Percentiles rank a stretch among this genome's conserved stretches.
Conservation (phyloP, 2,888 invertebrate species). For the Gerris lacustris region DNA sequence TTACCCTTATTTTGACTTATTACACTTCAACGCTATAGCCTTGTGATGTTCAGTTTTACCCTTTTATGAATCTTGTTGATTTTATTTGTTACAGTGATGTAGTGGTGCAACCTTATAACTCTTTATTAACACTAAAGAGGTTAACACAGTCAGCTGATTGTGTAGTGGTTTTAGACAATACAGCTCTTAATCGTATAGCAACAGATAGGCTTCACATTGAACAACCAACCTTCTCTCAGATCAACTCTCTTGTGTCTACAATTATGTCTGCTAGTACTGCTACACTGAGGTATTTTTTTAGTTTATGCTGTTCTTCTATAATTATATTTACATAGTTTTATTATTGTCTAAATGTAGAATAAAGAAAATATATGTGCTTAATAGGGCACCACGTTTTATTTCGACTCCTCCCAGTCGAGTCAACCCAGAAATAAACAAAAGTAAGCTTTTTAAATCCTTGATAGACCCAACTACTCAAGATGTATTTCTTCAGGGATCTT, state of each 20-base stretch:
- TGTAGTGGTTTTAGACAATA: constrained; percentile 94
- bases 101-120: constrained; percentile 93
- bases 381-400: no score
- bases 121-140: constrained; percentile 82
- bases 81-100: constrained; percentile 57
- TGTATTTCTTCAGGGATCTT: no score
- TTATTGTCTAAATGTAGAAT: not conserved
- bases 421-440: no score
- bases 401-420: no score
- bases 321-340: not conserved
- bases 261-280: constrained; percentile 98
- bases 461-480: no score
- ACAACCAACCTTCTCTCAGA: constrained; percentile 92
- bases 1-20: no score
- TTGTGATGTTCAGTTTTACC: no score
- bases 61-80: not conserved
- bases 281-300: constrained; percentile 56
- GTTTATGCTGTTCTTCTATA: not conserved
- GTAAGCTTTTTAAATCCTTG: no score
- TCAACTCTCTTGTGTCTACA: constrained; percentile 91
- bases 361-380: no score
- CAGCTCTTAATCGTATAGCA: constrained; percentile 87
- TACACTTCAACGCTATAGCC: no score
- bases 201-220: constrained; percentile 87
- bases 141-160: constrained; percentile 93